Conservation (phyloP, 2,888 invertebrate genomes). For the Hedychridium roseum region DNA sequence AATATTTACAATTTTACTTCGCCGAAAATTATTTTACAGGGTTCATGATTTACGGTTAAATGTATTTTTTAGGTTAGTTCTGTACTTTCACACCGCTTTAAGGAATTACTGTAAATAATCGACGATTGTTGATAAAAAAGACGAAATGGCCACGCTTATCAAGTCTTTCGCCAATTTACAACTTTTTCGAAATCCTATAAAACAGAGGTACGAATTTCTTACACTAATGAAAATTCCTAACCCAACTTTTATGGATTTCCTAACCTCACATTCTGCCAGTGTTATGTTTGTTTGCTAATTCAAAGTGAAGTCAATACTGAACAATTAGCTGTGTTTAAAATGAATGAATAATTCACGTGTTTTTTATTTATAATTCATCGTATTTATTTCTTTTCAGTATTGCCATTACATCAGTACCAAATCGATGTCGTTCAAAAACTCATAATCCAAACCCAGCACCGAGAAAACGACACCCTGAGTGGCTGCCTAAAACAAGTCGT, state of each 20-base stretch:
- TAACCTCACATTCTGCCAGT: too few species aligned
- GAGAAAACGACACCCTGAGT: constrained; percentile 75
- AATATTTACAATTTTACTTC: too few species aligned
- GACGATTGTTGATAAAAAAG: background rate
- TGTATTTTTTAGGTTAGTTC: background rate
- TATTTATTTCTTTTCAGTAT: constrained; percentile 35
- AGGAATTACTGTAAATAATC: background rate
- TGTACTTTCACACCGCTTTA: background rate
- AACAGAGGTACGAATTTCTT: constrained; percentile 41
- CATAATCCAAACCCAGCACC: constrained; percentile 63
- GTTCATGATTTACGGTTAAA: too few species aligned
- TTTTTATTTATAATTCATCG: background rate
- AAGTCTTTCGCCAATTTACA: constrained; percentile 36
- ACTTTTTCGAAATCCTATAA: constrained; percentile 41
- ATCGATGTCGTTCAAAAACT: constrained; percentile 60
- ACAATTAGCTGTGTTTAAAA: constrained; percentile 5
- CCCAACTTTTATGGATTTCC: too few species aligned
- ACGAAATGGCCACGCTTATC: constrained; percentile 44
- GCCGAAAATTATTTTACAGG: too few species aligned
- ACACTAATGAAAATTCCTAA: constrained; percentile 2
- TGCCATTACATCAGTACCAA: constrained; percentile 39
- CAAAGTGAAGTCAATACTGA: background rate
- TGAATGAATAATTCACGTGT: background rate
- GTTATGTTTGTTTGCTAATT: constrained; percentile 1
- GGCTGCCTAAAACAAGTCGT: constrained; percentile 75